Percentiles rank a stretch among this genome's conserved stretches.
phyloP scores from a whole-genome alignment of 1,140 invertebrate genomes.

The Eciton burchellii region DNA sequence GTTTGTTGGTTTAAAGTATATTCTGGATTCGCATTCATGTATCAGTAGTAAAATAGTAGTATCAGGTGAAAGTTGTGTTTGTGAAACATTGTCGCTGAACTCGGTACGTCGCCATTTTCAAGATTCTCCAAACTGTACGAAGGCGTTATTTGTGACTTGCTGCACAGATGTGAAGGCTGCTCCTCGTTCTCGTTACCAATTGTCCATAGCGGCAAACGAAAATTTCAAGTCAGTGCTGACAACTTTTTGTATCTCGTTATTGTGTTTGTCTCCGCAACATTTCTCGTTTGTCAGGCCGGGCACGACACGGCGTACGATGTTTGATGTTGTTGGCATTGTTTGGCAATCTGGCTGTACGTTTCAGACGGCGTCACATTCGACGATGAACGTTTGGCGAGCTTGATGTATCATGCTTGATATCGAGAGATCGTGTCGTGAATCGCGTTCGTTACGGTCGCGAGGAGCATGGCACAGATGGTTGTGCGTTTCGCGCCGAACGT shows the following conservation, averaged over 20 bases:
- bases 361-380: no score
- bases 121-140: not conserved
- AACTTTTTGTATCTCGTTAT: conserved; percentile 80
- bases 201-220: conserved; percentile 79
- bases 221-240: conserved; percentile 84
- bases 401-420: no score
- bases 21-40: not conserved
- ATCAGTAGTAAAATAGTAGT: no score
- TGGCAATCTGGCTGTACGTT: no score
- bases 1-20: no score
- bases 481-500: not conserved
- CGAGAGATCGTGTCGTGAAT: no score
- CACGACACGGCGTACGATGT: no score
- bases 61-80: no score
- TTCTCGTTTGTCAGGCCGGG: not conserved
- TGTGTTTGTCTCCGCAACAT: not conserved
- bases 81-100: not conserved
- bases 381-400: no score
- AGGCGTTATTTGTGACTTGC: conserved; percentile 15
- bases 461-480: not conserved
- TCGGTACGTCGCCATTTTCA: conserved; percentile 31
- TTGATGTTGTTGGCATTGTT: no score
- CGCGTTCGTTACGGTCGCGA: not conserved
- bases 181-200: conserved; percentile 78
- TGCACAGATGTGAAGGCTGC: conserved; percentile 68